Percentiles rank a stretch among this genome's conserved stretches.
Conservation (phyloP, 2,797 vertebrate species). For the Hydrocynus forskahlii region DNA sequence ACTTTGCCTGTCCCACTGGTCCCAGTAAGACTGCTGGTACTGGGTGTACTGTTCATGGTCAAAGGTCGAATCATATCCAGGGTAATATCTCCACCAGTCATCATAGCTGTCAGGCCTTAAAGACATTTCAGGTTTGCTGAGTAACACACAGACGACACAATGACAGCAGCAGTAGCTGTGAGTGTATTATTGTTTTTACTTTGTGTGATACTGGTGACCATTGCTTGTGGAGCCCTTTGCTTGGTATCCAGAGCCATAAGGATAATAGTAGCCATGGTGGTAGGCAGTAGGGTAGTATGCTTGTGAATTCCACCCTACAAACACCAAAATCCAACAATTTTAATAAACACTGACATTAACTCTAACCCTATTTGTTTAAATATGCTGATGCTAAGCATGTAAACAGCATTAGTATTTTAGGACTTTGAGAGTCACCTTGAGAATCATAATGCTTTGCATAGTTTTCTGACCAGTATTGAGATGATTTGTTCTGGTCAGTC, state of each 20-base stretch:
- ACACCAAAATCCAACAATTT: neutral
- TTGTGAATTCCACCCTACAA: slow-evolving; percentile 13
- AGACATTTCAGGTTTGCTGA: neutral
- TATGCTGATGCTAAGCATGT: neutral
- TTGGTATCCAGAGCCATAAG: slow-evolving; percentile 1
- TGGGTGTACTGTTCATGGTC: neutral
- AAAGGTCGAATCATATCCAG: slow-evolving; percentile 8
- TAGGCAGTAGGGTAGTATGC: neutral
- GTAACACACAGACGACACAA: neutral
- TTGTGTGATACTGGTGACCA: slow-evolving; percentile 3
- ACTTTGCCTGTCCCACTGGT: slow-evolving; percentile 12
- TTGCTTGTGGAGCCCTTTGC: neutral
- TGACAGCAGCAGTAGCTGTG: neutral
- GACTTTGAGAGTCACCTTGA: neutral
- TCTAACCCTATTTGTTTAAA: neutral
- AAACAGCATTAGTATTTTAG: neutral
- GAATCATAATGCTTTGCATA: neutral
- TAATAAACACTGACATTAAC: neutral
- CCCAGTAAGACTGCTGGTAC: neutral
- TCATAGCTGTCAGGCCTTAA: slow-evolving; percentile 10
- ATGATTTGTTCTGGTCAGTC: neutral
- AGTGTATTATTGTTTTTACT: neutral
- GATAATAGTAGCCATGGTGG: neutral
- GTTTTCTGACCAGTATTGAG: neutral
- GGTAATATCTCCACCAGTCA: slow-evolving; percentile 23